Evolutionary conservation across 64 coral and sea anemone species (phyloP).

Genomic region (Cladopsammia gracilis): DNA sequence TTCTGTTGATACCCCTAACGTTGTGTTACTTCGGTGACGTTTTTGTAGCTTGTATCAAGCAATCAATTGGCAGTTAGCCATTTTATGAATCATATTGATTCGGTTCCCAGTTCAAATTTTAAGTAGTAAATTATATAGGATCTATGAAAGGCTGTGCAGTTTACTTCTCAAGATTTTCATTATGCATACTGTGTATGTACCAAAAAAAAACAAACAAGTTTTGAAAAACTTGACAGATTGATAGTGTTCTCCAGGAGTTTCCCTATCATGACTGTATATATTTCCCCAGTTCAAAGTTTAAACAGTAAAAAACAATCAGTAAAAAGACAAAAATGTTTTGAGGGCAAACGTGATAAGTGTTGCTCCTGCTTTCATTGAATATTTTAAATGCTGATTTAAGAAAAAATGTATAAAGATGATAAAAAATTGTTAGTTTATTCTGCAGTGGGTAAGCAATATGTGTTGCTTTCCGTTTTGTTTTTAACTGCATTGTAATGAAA

Average conservation of each 20-base stretch:
- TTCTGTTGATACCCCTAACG: conserved; percentile 70
- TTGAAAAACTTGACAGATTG: background rate
- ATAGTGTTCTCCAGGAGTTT: no score
- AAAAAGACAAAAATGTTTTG: no score
- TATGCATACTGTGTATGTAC: conserved; percentile 42
- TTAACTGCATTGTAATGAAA: no score
- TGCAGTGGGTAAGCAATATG: background rate
- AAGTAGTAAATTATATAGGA: background rate
- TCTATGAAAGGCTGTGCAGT: background rate
- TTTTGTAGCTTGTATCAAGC: conserved; percentile 93
- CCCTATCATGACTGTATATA: no score
- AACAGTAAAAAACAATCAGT: no score
- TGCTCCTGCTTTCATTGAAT: no score
- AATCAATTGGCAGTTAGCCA: conserved; percentile 36
- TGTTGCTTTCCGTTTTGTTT: background rate
- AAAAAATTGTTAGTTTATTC: background rate
- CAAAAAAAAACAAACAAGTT: background rate
- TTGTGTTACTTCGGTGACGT: conserved; percentile 72
- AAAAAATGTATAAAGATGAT: background rate
- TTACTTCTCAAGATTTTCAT: background rate
- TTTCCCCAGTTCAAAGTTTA: no score
- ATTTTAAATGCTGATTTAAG: no score
- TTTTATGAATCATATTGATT: conserved; percentile 61
- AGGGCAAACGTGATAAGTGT: no score
- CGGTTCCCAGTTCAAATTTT: background rate